Evolutionary conservation across 2,113 vertebrate species (phyloP), one percentile per base, ranked within the genome.

Genomic region (Campylomormyrus tamandua): DNA sequence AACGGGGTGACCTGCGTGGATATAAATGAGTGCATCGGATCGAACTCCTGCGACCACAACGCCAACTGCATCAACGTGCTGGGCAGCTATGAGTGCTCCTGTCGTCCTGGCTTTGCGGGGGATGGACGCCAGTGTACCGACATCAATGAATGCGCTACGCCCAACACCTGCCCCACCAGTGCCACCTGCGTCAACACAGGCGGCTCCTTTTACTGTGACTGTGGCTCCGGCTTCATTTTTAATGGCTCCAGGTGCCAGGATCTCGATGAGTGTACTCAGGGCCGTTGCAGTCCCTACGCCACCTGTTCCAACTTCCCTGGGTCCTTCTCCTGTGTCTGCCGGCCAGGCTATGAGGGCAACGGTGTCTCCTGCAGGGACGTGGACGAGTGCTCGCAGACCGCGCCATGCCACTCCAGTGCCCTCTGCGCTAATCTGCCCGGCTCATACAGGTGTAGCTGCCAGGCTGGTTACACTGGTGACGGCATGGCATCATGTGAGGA

Each of bases 121-220:
- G 93, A 95, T 24, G 96, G 96, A 0, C 84, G 50, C 24, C 58
- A 9, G 2, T 97, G 96, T 90, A 90, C 92, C 0, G 96, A 97
- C 89, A 91, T 96, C 13, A 35, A 97, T 46, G 96, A 97, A 92
- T 97, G 96, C 52, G n/a, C 58, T 46, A 88, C 6, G 9, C 24
- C 90, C 48, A 74, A 92, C 87, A 93, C 90, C 52, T 97, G 96
- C 85, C 93, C 96, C 11, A 91, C 91, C 42, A 83, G 48, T 3
- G 93, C 95, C 5, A 92, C 15, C 27, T 97, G 96, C 1, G 91
- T 96, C 89, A 97, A 97, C 92, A 96, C 93, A 0, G 89, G 31
- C 0, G 96, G 96, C 1, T 96, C 95, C 0, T 96, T 94, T 91
- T 91, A 91, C 91, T 97, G 96, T 4, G 93, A 96, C 90, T 97